These are phyloP conservation scores for Diadophis punctatus DNA, from an alignment of 2,113 vertebrate genomes.

Conservation along the genomic window DNA sequence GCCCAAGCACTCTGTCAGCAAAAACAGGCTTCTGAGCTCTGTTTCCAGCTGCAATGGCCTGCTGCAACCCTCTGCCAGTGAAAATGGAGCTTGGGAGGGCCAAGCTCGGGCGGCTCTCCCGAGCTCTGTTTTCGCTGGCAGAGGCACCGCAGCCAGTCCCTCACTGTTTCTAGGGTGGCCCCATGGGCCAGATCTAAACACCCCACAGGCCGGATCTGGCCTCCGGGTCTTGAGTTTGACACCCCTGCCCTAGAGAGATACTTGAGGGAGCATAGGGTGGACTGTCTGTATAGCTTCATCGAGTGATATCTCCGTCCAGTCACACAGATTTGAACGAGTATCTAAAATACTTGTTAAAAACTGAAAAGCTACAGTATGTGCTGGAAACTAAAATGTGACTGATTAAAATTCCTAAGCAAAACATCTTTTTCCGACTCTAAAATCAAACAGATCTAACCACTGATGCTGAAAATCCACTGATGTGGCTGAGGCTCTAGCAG, in stretches of 20 bases:
- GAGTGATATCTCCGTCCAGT: not conserved
- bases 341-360: not conserved
- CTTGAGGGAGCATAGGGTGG: not conserved
- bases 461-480: not conserved
- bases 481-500: fast-evolving
- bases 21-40: too few relatives aligned
- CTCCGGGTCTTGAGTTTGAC: too few relatives aligned
- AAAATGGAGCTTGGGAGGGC: too few relatives aligned
- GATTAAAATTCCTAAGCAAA: not conserved
- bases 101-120: fast-evolving
- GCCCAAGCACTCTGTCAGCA: too few relatives aligned
- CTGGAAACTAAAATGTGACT: fast-evolving
- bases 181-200: too few relatives aligned
- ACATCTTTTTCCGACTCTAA: not conserved
- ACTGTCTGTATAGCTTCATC: not conserved
- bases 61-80: too few relatives aligned
- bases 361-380: not conserved
- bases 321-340: not conserved
- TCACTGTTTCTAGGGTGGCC: too few relatives aligned
- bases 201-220: too few relatives aligned
- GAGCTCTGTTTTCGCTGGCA: too few relatives aligned
- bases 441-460: not conserved
- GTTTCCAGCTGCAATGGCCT: too few relatives aligned
- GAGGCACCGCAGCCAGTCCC: too few relatives aligned
- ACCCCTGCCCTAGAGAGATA: not conserved